Percentiles rank a stretch among this genome's conserved stretches.
Conservation (phyloP, 2,113 vertebrate species). For the Phalacrocorax aristotelis region DNA sequence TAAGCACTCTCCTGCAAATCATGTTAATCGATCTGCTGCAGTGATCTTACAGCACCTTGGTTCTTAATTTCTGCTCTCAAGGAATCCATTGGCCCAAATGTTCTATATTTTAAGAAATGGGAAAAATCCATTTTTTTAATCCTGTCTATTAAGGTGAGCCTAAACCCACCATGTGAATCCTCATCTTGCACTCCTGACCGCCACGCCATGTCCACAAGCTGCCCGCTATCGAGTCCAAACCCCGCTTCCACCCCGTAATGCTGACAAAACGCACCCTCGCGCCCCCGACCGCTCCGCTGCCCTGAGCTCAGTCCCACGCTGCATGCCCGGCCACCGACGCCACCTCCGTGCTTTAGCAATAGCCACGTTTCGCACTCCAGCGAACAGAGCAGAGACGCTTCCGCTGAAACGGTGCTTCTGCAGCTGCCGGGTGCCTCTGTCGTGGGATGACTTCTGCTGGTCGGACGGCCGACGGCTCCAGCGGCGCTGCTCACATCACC, state of each 20-base stretch:
- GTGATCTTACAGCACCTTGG: not conserved
- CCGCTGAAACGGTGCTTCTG: not conserved
- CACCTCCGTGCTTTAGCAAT: not conserved
- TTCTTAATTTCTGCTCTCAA: not conserved
- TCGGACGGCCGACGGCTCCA: not conserved
- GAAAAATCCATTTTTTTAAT: not conserved
- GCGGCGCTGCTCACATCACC: not conserved
- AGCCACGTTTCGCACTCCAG: not conserved
- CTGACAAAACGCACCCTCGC: not conserved
- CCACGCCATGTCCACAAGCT: no score
- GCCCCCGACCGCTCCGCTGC: not conserved
- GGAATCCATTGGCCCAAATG: not conserved
- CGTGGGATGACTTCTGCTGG: accelerated
- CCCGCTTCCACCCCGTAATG: accelerated
- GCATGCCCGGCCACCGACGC: accelerated
- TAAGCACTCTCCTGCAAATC: not conserved
- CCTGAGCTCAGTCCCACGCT: accelerated
- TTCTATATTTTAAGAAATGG: not conserved
- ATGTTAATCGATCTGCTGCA: not conserved
- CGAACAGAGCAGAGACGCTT: not conserved
- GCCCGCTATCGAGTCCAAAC: not conserved
- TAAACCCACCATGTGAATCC: not conserved
- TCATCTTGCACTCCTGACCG: not conserved
- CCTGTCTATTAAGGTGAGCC: not conserved
- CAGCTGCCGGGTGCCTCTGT: accelerated